Evolutionary conservation across 2,888 invertebrate species (phyloP).

Genomic region (Incurvaria masculella): DNA sequence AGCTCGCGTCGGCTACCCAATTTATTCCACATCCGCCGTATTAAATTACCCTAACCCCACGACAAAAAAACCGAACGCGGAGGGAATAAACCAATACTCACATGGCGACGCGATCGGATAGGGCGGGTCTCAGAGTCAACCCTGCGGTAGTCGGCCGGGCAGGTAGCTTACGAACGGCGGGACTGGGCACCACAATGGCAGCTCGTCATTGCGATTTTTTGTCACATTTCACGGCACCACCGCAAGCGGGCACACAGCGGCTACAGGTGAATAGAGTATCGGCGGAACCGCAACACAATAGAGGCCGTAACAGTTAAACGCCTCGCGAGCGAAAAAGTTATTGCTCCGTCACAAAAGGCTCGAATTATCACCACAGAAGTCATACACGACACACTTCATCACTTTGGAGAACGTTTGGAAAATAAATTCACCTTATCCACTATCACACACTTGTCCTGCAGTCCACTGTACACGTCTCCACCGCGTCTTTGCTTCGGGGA

Average conservation of each 20-base stretch:
- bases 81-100: conserved; percentile 27
- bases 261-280: conserved; percentile 49
- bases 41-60: conserved; percentile 40
- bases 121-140: conserved; percentile 33
- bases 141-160: conserved; percentile 26
- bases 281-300: conserved; percentile 46
- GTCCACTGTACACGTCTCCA: background rate
- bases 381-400: background rate
- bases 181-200: conserved; percentile 29
- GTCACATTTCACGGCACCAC: conserved; percentile 52
- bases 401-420: background rate
- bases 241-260: conserved; percentile 33
- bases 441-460: background rate
- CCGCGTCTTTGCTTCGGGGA: background rate
- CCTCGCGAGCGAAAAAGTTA: conserved; percentile 30
- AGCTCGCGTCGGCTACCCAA: conserved; percentile 53
- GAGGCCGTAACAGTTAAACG: conserved; percentile 47
- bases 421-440: background rate
- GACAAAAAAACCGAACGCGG: conserved; percentile 27
- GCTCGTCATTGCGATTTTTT: conserved; percentile 50
- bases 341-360: conserved; percentile 12
- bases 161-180: conserved; percentile 50
- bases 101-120: conserved; percentile 44
- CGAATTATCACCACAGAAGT: background rate
- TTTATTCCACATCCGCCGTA: conserved; percentile 54